A percentile compares a stretch with the other conserved stretches of the same genome.
Conservation (phyloP, 2,113 vertebrate species). For the Clupea harengus region DNA sequence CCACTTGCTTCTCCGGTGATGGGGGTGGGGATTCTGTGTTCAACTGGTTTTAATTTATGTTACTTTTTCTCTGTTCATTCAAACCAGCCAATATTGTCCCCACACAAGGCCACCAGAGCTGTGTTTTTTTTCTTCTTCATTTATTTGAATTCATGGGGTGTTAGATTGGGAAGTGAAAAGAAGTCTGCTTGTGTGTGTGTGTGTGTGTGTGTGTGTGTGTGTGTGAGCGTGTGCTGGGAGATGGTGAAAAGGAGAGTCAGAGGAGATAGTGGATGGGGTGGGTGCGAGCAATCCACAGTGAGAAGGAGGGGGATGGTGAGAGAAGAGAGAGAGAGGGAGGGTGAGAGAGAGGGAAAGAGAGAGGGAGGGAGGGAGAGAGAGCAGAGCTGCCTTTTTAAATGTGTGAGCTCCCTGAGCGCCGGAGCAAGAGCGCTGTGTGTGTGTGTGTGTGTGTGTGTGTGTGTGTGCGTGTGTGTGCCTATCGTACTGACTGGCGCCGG, state of each 20-base stretch:
- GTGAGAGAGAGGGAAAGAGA: slow-evolving; percentile 17
- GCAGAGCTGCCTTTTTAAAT: slow-evolving; percentile 4
- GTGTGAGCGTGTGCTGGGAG: slow-evolving; percentile 26
- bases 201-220: slow-evolving; percentile 10
- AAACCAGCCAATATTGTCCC: background rate
- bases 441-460: background rate
- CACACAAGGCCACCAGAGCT: background rate
- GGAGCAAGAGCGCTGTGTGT: background rate
- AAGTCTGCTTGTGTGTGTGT: background rate
- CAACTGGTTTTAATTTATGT: background rate
- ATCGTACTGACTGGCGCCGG: background rate
- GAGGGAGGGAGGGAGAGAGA: slow-evolving; percentile 42
- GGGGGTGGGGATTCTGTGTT: background rate
- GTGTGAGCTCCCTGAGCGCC: background rate
- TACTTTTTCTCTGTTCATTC: background rate
- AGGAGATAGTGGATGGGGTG: background rate
- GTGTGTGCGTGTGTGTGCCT: background rate
- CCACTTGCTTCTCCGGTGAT: background rate
- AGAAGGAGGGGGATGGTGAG: slow-evolving; percentile 32
- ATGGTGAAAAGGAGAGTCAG: background rate
- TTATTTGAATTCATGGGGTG: background rate
- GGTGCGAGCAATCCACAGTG: background rate
- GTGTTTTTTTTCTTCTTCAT: background rate
- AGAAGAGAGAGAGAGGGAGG: slow-evolving; percentile 24
- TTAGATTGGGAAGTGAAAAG: background rate